Base-by-base conservation (phyloP, 2,113 vertebrate genomes). In the Ameiurus melas region DNA sequence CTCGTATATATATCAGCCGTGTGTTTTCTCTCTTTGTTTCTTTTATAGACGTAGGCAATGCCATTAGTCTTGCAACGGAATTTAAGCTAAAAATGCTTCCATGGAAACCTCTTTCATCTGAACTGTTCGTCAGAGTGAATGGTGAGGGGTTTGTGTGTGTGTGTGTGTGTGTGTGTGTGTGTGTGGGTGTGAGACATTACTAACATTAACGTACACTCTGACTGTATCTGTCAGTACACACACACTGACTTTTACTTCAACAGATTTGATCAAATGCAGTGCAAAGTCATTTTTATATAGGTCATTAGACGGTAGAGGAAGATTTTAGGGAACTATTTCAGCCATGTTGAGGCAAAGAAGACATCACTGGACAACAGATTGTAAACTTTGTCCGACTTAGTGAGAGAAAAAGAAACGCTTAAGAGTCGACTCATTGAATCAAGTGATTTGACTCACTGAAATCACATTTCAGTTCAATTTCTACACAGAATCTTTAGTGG, bases 131-230 rank as follows among this genome's bases (percentile, higher is more conserved):
- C 22, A 13, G 36, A 3, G 4, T 5, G 43, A 47, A 25, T 25
- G 39, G 25, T 43, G 36, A 43, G 10, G 73, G 27, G 22, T 39
- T 36, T 43, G 14, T 70, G 5, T 39, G 17, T 27, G 73, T 77
- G 73, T 77, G 43, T 77, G 73, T 78, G 78, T 80, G 53, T 57
- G 10, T 12, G n/a, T n/a, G n/a, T n/a, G n/a, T n/a, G n/a, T n/a
- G n/a, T n/a, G n/a, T n/a, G n/a, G n/a, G n/a, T n/a, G n/a, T n/a
- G n/a, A n/a, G n/a, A 22, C 14, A 58, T 57, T 17, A 79, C 6
- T 30, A 55, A 53, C 51, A 53, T 55, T 16, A 79, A 55, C 30
- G 78, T 17, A 33, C 30, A 80, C 78, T 53, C 77, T 55, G 36
- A 43, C 77, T 55, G 20, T 20, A 53, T 22, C 3, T 2, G 1